Conservation (phyloP, 1,140 invertebrate species). For the Vanessa atalanta region DNA sequence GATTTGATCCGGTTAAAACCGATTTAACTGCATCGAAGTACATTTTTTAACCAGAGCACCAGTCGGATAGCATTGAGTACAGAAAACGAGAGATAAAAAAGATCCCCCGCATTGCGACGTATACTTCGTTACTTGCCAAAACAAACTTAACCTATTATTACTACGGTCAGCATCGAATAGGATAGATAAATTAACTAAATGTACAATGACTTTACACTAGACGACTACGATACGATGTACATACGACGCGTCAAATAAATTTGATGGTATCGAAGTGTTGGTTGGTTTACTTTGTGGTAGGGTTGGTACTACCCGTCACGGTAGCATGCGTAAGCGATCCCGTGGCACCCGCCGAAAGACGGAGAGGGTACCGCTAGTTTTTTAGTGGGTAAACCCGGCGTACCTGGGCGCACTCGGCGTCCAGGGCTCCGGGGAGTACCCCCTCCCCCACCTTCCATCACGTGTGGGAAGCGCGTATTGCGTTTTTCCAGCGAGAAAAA, state of each 20-base stretch:
- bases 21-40: neutral
- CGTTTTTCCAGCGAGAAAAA: no score
- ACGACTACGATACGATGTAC: neutral
- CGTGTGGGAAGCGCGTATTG: no score
- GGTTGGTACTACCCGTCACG: no score
- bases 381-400: no score
- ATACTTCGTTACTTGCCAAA: constrained; percentile 14
- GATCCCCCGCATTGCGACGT: constrained; percentile 9
- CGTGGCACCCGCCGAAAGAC: no score
- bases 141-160: constrained; percentile 14
- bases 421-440: no score
- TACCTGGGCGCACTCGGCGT: no score
- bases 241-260: neutral
- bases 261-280: neutral
- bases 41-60: neutral
- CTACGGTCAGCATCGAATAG: constrained; percentile 11
- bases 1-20: neutral
- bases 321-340: no score
- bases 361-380: no score
- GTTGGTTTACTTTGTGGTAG: no score
- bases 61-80: constrained; percentile 2
- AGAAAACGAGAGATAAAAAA: constrained; percentile 12
- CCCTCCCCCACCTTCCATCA: no score
- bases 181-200: constrained; percentile 18
- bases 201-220: neutral